phyloP scores from a whole-genome alignment of 2,113 vertebrate species.

The Protobothrops flavoviridis region DNA sequence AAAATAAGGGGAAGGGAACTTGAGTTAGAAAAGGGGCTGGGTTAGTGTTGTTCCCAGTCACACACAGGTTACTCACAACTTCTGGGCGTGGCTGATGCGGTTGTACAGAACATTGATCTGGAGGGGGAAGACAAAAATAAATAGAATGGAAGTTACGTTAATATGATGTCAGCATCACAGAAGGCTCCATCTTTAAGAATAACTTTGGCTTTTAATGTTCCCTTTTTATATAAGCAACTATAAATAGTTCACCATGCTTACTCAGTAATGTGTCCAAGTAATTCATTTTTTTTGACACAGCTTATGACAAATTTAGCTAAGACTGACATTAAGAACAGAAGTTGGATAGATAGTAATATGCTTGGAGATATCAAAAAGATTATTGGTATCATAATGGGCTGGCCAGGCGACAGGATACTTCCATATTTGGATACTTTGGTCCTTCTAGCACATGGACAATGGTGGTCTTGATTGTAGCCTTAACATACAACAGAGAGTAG shows the following conservation, averaged over 20 bases:
- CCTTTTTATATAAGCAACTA: neutral
- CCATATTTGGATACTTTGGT: neutral
- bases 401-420: neutral
- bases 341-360: neutral
- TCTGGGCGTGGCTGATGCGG: conserved; percentile 72
- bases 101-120: conserved; percentile 73
- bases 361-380: neutral
- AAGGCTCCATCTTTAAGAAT: neutral
- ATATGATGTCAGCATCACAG: neutral
- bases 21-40: neutral
- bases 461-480: neutral
- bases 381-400: neutral
- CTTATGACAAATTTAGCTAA: neutral
- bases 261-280: neutral
- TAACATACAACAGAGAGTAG: neutral
- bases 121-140: neutral
- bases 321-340: neutral
- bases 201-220: neutral
- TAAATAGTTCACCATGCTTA: neutral
- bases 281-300: neutral
- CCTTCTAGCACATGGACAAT: neutral
- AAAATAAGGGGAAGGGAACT: neutral
- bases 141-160: neutral
- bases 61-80: conserved; percentile 63
- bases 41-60: neutral